phyloP scores from a whole-genome alignment of 2,888 invertebrate genomes.

The Drosophila mettleri region DNA sequence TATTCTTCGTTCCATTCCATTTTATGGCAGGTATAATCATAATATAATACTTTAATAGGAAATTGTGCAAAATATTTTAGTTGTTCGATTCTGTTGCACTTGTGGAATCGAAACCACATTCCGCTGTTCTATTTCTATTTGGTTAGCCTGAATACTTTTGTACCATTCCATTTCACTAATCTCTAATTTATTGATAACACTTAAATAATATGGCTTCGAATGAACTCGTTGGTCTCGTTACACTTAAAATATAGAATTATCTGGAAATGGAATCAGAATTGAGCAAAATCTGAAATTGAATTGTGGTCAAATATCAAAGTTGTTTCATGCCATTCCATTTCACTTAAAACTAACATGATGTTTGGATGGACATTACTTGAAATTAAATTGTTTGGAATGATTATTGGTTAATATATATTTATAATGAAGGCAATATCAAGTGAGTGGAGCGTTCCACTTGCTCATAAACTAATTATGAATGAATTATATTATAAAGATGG shows the following conservation, averaged over 20 bases:
- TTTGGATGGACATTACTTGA: not conserved
- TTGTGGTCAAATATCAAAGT: not conserved
- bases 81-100: not conserved
- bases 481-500: not conserved
- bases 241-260: not conserved
- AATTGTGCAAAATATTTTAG: not conserved
- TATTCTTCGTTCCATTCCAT: too few relatives aligned
- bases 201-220: not conserved
- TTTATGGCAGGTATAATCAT: not conserved
- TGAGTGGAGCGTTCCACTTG: not conserved
- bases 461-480: not conserved
- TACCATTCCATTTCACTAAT: too few relatives aligned
- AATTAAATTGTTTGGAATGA: not conserved
- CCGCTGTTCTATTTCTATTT: not conserved
- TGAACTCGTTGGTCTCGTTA: not conserved
- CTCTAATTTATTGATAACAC: not conserved
- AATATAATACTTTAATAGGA: not conserved
- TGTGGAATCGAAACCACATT: not conserved
- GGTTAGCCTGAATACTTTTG: too few relatives aligned
- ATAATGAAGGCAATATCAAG: not conserved
- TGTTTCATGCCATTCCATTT: not conserved
- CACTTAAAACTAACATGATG: not conserved
- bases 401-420: not conserved
- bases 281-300: not conserved
- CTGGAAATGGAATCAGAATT: not conserved